Evolutionary conservation across 2,888 invertebrate genomes (phyloP), one percentile per base, ranked within the genome.

Genomic region (Eupithecia abbreviata): DNA sequence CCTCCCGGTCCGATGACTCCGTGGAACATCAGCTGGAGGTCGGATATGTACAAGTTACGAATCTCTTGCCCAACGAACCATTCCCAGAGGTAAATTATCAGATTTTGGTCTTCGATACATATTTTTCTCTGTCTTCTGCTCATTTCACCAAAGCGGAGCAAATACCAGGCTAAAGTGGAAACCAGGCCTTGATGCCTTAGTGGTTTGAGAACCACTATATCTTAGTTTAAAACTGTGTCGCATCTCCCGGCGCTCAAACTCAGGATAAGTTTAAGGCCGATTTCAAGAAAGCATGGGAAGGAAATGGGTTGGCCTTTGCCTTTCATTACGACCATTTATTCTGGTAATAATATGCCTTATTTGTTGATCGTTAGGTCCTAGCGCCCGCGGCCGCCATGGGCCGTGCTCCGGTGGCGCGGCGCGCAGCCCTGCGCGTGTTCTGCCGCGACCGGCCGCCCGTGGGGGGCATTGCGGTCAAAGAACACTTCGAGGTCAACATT

Each of bases 401-500:
- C 9, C 97, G 98, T 74, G 98, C 98, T 96, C 98, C 98, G 0
- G 97, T 99, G 47, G 98, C 99, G 78, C 96, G 98, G 62, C 98
- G 98, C 92, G 97, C 98, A 87, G 98, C 99, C 41, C 93, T 99
- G 81, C 96, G 99, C 80, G 98, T 99, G 70, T 98, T 99, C 92
- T 99, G 99, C 85, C 96, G 99, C 78, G 99, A 99, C 93, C 97
- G 98, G 82, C 98, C 98, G 69, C 99, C 99, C 0, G 99, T 99
- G 7, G 99, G 99, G n/a, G 99, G 99, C 3, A 99, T 99, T 84
- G 98, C 99, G 0, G 98, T 99, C 15, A 99, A 99, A 90, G 99
- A 99, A 89, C 99, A 99, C 93, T 99, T 99, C 91, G 99, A 99
- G 95, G 98, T 99, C 82, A 99, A 99, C 93, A 97, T 99, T 67